These are phyloP conservation scores for Chalcosyrphus nemorum DNA, from an alignment of 2,888 invertebrate species.

Conservation along the genomic window DNA sequence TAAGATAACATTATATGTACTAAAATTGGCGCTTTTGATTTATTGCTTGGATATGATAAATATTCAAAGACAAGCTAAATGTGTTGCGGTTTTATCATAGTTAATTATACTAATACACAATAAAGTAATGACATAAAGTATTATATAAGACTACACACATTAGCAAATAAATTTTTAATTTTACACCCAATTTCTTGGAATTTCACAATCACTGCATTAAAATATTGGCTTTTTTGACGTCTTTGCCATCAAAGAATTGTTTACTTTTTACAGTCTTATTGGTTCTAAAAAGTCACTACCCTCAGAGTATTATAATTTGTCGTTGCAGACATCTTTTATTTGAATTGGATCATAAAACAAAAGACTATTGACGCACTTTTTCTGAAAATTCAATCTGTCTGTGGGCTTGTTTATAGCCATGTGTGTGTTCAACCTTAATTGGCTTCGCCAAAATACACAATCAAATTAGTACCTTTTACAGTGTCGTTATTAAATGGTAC, in stretches of 20 bases:
- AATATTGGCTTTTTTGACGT: not conserved
- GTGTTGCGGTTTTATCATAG: not conserved
- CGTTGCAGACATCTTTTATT: not conserved
- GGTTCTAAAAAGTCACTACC: not conserved
- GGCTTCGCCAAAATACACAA: too few species aligned
- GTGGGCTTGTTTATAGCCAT: not conserved
- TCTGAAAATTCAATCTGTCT: not conserved
- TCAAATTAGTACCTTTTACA: too few species aligned
- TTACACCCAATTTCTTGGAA: not conserved
- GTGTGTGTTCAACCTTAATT: not conserved
- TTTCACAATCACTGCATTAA: not conserved
- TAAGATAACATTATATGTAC: not conserved
- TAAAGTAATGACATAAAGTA: too few species aligned
- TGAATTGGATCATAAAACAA: not conserved
- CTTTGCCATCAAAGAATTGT: not conserved
- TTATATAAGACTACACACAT: too few species aligned
- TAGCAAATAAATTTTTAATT: not conserved
- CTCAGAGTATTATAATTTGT: not conserved
- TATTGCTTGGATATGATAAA: not conserved
- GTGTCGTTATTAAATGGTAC: too few species aligned
- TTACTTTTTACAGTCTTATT: not conserved
- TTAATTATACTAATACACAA: not conserved
- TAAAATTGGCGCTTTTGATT: not conserved
- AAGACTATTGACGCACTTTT: not conserved
- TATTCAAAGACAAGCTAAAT: not conserved